Conservation (phyloP, 2,888 invertebrate species). For the Oxystoma pomonae region DNA sequence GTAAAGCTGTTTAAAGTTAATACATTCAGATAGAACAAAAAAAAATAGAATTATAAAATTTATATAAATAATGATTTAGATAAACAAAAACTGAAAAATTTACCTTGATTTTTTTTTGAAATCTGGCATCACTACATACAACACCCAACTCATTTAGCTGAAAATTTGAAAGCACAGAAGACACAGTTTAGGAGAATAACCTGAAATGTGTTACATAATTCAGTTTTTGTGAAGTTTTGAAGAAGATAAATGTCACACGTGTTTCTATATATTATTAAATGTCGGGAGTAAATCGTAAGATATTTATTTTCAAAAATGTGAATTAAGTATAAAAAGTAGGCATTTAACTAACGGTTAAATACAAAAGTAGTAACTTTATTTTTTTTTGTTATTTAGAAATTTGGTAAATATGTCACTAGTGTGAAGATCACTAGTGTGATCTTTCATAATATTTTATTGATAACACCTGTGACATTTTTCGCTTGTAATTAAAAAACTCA, state of each 20-base stretch:
- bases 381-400: not conserved
- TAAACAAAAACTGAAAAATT: not conserved
- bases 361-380: not conserved
- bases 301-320: not conserved
- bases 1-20: not conserved
- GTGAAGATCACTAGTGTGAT: not conserved
- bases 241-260: not conserved
- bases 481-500: no score
- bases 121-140: not conserved
- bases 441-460: not conserved
- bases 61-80: no score
- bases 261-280: not conserved
- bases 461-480: not conserved
- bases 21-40: not conserved
- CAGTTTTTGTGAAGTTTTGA: not conserved
- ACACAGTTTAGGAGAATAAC: not conserved
- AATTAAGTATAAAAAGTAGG: not conserved
- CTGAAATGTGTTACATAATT: not conserved
- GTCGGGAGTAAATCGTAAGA: not conserved
- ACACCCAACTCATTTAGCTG: not conserved
- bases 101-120: not conserved
- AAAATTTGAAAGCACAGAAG: not conserved
- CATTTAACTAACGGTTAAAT: not conserved
- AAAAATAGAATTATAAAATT: not conserved
- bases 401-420: not conserved